These are phyloP conservation scores for Pachypeltis micranthus DNA, from an alignment of 1,140 invertebrate species.

Conservation along the genomic window DNA sequence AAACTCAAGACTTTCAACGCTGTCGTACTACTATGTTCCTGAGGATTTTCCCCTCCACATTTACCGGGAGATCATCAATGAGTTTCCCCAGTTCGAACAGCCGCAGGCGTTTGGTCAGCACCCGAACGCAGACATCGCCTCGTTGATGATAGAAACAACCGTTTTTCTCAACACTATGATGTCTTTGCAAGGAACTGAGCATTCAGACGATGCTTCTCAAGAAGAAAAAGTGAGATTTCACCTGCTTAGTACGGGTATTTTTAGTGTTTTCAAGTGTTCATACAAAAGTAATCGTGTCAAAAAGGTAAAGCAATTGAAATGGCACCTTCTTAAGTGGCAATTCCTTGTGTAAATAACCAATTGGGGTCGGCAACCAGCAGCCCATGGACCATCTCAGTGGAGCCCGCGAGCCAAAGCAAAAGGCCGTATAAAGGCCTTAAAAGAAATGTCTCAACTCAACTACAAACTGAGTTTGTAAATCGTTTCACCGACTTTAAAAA, in stretches of 20 bases:
- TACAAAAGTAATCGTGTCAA: too few relatives aligned
- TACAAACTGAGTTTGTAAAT: too few relatives aligned
- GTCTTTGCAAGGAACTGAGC: slow-evolving; percentile 57
- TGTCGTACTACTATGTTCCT: slow-evolving; percentile 66
- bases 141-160: slow-evolving; percentile 61
- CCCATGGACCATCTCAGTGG: too few relatives aligned
- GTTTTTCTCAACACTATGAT: slow-evolving; percentile 69
- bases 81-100: slow-evolving; percentile 59
- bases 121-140: slow-evolving; percentile 82
- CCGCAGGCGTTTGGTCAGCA: slow-evolving; percentile 82
- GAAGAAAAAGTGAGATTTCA: slow-evolving; percentile 46
- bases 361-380: too few relatives aligned
- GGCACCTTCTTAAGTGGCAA: slow-evolving; percentile 5
- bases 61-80: slow-evolving; percentile 63
- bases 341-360: too few relatives aligned
- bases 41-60: slow-evolving; percentile 64
- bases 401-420: too few relatives aligned
- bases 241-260: too few relatives aligned
- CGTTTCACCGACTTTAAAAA: too few relatives aligned
- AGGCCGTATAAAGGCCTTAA: too few relatives aligned
- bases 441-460: too few relatives aligned
- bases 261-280: too few relatives aligned
- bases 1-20: slow-evolving; percentile 50
- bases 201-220: slow-evolving; percentile 40
- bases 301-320: too few relatives aligned